Evolutionary conservation across 2,797 vertebrate genomes (phyloP), one percentile per base, ranked within the genome.

Genomic region (Peromyscus eremicus): DNA sequence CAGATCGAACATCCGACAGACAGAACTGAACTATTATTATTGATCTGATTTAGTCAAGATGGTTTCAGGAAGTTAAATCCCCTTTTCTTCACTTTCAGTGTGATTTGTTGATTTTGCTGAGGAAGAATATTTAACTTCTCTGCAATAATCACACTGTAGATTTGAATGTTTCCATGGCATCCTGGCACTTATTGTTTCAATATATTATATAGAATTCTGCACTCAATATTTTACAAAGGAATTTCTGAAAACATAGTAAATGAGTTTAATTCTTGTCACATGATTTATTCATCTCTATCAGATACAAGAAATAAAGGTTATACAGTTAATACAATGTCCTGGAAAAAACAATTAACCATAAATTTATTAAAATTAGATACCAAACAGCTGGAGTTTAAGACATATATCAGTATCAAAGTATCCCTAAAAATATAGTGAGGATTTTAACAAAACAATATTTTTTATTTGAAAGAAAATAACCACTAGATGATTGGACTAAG

Each of bases 21-120:
- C 73, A 77, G 32, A 76, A 71, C 46, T 68, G 66, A 87, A 86
- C 75, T 9, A 73, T 66, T 55, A 84, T 57, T 83, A 90, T 92
- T 95, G 88, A 88, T 88, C 52, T 66, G 70, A 14, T 81, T 82
- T 46, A 43, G 46, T 84, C 71, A 82, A 92, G 94, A 90, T 87
- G 8, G 91, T 40, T 92, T 34, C 32, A 92, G 80, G 90, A 91
- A 60, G 86, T 85, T 92, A 90, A 92, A 71, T 83, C 21, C 12
- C 68, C 34, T 6, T 75, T 92, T 79, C 46, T 66, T 84, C n/a
- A 71, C 83, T 77, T 95, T 95, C 70, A 81, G 25, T 83, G 25
- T 84, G 89, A 87, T 90, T 87, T 49, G 89, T 84, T 94, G 80
- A 90, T 90, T 93, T 96, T 96, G 81, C 70, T 60, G 82, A 76